phyloP scores from a whole-genome alignment of 2,888 invertebrate species.

The Drosophila nigricruria region DNA sequence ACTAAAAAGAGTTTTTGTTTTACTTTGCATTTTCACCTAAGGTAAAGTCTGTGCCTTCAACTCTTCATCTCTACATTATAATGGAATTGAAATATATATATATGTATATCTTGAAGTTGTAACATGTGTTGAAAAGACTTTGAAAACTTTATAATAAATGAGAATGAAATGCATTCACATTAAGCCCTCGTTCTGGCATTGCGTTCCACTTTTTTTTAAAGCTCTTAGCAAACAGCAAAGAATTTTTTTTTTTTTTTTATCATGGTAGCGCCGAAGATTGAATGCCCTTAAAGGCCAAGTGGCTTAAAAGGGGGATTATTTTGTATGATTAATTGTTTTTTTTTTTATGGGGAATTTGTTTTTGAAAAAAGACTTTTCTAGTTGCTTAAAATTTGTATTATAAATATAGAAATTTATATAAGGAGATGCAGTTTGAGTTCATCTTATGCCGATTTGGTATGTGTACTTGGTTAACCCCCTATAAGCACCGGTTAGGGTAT shows the following conservation, averaged over 20 bases:
- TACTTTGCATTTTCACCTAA: neutral
- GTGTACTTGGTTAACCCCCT: no score
- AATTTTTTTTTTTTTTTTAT: neutral
- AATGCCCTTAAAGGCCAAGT: slow-evolving; percentile 7
- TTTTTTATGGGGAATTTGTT: neutral
- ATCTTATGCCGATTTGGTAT: no score
- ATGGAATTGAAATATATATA: neutral
- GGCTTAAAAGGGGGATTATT: neutral
- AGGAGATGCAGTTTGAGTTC: no score
- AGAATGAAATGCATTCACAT: slow-evolving; percentile 11
- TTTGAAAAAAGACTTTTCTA: no score
- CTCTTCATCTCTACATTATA: neutral
- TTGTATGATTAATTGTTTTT: neutral
- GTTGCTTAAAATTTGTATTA: no score
- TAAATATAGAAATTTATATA: no score
- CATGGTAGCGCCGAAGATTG: neutral
- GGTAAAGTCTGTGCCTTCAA: neutral
- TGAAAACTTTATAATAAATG: slow-evolving; percentile 5
- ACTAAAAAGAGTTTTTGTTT: no score
- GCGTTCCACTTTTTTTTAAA: slow-evolving; percentile 17
- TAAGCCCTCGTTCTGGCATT: neutral
- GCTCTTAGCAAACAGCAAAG: slow-evolving; percentile 5
- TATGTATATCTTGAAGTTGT: neutral
- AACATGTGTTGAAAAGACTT: neutral
- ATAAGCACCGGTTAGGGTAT: neutral